phyloP scores from a whole-genome alignment of 2,113 vertebrate genomes.

The Erythrolamprus reginae region DNA sequence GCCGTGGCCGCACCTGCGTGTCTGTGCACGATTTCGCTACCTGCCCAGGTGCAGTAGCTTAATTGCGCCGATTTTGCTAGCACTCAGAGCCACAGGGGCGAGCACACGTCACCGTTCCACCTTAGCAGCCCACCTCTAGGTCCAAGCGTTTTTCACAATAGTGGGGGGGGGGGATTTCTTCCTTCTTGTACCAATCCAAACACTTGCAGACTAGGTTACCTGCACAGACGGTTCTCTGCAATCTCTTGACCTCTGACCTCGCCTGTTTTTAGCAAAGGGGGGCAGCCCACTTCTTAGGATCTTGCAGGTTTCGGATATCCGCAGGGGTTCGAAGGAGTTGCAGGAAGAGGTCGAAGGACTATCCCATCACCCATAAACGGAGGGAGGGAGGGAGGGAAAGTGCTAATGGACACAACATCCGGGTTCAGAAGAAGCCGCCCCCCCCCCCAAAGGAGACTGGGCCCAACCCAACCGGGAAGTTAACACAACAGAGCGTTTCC shows the following conservation, averaged over 20 bases:
- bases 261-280: neutral
- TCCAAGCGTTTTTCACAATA: neutral
- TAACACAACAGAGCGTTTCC: neutral
- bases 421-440: neutral
- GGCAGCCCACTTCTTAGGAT: neutral
- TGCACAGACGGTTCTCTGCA: neutral
- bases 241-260: neutral
- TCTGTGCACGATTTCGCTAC: no score
- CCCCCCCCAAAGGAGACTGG: neutral
- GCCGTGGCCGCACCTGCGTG: no score
- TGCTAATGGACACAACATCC: neutral
- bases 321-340: neutral
- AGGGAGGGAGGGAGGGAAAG: no score
- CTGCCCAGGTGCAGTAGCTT: no score
- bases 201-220: neutral
- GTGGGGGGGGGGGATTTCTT: no score
- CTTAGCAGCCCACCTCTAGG: no score
- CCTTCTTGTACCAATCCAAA: neutral
- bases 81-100: no score
- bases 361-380: no score
- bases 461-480: neutral
- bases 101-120: no score
- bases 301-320: neutral
- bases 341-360: neutral
- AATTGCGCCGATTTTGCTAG: no score